These are phyloP conservation scores for Paedocypris micromegethes DNA, from an alignment of 2,797 vertebrate species.

Conservation along the genomic window DNA sequence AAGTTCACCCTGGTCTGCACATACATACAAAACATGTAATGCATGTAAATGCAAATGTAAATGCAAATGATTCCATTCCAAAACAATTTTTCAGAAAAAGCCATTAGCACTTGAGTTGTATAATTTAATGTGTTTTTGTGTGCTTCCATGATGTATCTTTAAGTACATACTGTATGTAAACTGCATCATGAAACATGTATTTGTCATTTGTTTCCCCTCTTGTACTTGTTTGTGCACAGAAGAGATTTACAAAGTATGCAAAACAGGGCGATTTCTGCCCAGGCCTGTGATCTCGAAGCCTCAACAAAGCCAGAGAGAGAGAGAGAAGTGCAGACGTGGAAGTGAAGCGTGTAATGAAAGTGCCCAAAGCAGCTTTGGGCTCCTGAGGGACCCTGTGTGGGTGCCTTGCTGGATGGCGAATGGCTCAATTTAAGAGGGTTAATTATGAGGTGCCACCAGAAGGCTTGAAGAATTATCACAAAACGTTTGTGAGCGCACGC, in stretches of 20 bases:
- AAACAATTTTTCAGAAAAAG: no score
- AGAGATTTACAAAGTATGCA: background rate
- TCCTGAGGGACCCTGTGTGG: slow-evolving; percentile 24
- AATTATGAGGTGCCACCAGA: slow-evolving; percentile 37
- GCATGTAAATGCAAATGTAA: no score
- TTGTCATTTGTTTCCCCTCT: no score
- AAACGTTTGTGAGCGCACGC: slow-evolving; percentile 3
- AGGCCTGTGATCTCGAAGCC: slow-evolving; percentile 17
- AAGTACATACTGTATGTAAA: no score
- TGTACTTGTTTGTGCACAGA: no score
- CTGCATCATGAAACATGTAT: no score
- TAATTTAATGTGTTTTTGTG: no score
- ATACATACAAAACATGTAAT: no score
- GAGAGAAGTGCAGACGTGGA: slow-evolving; percentile 9
- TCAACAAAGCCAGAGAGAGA: slow-evolving; percentile 11
- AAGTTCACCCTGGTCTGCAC: no score
- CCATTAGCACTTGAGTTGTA: no score
- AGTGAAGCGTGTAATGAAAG: slow-evolving; percentile 41
- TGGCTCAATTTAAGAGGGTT: slow-evolving; percentile 34
- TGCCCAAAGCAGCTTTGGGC: slow-evolving; percentile 15
- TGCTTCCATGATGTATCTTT: no score
- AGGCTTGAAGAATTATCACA: slow-evolving; percentile 16
- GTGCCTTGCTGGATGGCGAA: slow-evolving; percentile 15
- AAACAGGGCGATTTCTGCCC: slow-evolving; percentile 2
- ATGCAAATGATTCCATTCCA: no score